Percentiles rank a stretch among this genome's conserved stretches.
phyloP scores from a whole-genome alignment of 2,113 vertebrate species.

The Sturnus vulgaris region DNA sequence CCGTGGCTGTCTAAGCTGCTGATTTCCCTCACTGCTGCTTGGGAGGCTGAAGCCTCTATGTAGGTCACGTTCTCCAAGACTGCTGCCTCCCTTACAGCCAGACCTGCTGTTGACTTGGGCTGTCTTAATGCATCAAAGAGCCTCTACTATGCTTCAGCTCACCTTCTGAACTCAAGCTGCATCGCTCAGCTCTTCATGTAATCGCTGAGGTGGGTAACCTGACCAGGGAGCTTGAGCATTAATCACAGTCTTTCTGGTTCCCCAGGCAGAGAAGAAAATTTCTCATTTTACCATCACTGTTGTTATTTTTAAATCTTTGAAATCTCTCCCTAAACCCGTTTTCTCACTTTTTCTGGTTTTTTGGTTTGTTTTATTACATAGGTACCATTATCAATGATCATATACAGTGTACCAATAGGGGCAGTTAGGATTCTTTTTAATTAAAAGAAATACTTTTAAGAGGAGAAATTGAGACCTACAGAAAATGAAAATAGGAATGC shows the following conservation, averaged over 20 bases:
- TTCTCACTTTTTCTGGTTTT: neutral
- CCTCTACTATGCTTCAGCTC: slow-evolving; percentile 24
- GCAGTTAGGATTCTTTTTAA: neutral
- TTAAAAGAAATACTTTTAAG: neutral
- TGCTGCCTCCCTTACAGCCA: slow-evolving; percentile 30
- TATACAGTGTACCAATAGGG: neutral
- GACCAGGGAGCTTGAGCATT: neutral
- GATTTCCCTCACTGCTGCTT: slow-evolving; percentile 27
- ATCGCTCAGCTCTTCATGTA: neutral
- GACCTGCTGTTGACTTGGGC: slow-evolving; percentile 54
- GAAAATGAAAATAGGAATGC: neutral
- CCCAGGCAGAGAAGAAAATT: neutral
- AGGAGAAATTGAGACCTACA: neutral
- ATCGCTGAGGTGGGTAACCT: slow-evolving; percentile 44
- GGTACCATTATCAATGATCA: neutral
- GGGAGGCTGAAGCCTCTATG: slow-evolving; percentile 43
- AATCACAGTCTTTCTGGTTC: slow-evolving; percentile 7
- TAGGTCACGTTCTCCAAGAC: slow-evolving; percentile 57
- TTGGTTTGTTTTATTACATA: neutral
- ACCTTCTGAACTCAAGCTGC: slow-evolving; percentile 42
- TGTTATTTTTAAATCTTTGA: neutral
- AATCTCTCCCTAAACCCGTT: neutral
- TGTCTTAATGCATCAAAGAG: slow-evolving; percentile 37
- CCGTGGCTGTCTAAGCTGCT: neutral
- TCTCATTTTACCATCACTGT: neutral